Conservation (phyloP, 2,888 invertebrate genomes). For the Macropis europaea region DNA sequence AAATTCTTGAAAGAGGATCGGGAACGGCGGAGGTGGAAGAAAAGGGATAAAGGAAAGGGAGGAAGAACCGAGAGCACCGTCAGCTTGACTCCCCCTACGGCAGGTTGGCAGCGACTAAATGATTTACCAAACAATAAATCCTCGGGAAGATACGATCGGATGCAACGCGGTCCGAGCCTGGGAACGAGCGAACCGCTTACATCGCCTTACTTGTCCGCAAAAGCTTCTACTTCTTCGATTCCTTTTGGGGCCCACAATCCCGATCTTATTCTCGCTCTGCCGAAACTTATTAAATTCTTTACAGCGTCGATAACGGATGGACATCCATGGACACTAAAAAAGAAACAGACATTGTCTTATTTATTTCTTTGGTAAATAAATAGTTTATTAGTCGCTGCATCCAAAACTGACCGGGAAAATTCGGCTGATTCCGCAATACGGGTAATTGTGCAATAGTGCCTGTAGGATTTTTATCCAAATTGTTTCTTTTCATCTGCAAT, state of each 20-base stretch:
- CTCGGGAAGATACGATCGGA: slow-evolving; percentile 77
- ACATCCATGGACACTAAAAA: background rate
- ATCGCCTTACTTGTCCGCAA: slow-evolving; percentile 56
- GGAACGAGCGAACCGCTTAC: slow-evolving; percentile 73
- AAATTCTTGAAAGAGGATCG: slow-evolving; percentile 50
- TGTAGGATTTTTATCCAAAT: too few relatives aligned
- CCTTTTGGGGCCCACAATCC: slow-evolving; percentile 26
- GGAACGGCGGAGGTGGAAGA: slow-evolving; percentile 23
- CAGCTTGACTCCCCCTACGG: slow-evolving; percentile 70
- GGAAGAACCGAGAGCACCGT: slow-evolving; percentile 53
- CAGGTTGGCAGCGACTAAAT: slow-evolving; percentile 79
- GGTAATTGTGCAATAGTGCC: too few relatives aligned
- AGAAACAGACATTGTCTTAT: too few relatives aligned
- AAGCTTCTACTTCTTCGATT: slow-evolving; percentile 49
- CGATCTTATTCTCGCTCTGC: background rate
- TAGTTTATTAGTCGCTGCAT: background rate
- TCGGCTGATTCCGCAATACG: too few relatives aligned
- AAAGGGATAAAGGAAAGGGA: slow-evolving; percentile 25
- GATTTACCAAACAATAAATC: slow-evolving; percentile 80
- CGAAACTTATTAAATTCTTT: slow-evolving; percentile 19
- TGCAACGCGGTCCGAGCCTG: slow-evolving; percentile 74
- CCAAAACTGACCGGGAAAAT: too few relatives aligned
- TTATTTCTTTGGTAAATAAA: background rate
- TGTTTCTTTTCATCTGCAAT: too few relatives aligned
- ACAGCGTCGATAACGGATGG: background rate